Evolutionary conservation across 2,888 invertebrate species (phyloP).

Genomic region (Papilio demoleus): DNA sequence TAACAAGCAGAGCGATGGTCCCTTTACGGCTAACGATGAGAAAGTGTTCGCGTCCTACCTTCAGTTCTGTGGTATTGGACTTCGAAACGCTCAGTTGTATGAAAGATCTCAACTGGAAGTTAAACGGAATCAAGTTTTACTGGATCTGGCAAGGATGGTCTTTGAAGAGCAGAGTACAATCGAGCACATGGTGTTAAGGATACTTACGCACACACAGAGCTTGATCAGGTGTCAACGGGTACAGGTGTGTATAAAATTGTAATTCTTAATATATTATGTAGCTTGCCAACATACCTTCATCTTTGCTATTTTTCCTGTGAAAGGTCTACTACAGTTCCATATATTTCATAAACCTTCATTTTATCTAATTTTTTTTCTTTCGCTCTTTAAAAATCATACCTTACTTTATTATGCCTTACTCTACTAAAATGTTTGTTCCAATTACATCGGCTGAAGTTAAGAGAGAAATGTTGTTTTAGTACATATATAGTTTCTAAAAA

Average conservation of each 20-base stretch:
- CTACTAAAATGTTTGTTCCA: constrained; percentile 6
- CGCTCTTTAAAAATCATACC: no score
- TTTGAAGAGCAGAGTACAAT: constrained; percentile 98
- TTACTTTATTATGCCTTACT: no score
- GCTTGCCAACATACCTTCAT: no score
- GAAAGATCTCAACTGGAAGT: constrained; percentile 97
- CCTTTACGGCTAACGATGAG: constrained; percentile 94
- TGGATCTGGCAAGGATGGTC: constrained; percentile 97
- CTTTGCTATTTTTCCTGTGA: no score
- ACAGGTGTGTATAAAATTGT: constrained; percentile 85
- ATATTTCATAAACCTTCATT: no score
- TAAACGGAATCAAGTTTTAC: constrained; percentile 96
- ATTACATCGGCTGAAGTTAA: not conserved
- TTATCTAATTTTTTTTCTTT: no score
- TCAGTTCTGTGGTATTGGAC: constrained; percentile 97
- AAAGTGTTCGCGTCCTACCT: constrained; percentile 95
- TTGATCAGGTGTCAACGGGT: constrained; percentile 97
- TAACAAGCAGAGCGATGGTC: constrained; percentile 93
- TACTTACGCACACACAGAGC: constrained; percentile 96
- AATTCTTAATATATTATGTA: not conserved
- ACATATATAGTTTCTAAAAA: not conserved
- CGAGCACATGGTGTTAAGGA: constrained; percentile 96
- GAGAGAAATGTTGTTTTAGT: not conserved
- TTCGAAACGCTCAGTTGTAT: constrained; percentile 97
- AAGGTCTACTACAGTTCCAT: no score